Conservation (phyloP, 2,888 invertebrate genomes). For the Rhamphomyia laevipes region DNA sequence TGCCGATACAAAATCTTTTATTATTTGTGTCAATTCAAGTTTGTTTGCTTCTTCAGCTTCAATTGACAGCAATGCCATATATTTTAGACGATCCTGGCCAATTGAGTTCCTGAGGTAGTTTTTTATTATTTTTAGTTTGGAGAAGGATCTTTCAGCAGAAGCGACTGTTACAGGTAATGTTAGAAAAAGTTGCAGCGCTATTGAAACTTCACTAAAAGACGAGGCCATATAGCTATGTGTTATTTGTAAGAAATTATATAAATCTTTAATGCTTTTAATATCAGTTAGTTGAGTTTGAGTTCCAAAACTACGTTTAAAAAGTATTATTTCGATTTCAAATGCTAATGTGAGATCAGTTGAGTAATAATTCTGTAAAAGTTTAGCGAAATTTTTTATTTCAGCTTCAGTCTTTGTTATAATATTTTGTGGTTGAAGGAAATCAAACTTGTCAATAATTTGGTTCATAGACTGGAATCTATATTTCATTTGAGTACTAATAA, state of each 20-base stretch:
- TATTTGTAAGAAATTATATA: slow-evolving; percentile 1
- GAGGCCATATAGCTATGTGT: slow-evolving; percentile 1
- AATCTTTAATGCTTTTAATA: not conserved
- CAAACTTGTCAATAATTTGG: not conserved
- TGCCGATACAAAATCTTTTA: slow-evolving; percentile 1
- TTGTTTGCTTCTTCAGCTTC: slow-evolving; percentile 1
- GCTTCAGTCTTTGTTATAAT: not conserved
- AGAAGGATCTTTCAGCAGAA: slow-evolving; percentile 3
- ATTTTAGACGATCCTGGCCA: slow-evolving; percentile 1
- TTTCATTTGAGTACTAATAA: not conserved
- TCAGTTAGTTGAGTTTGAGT: not conserved
- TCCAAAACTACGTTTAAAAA: slow-evolving; percentile 1
- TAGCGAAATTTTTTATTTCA: slow-evolving; percentile 1
- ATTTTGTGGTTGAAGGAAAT: not conserved
- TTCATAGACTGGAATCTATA: not conserved
- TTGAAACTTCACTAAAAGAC: slow-evolving; percentile 4
- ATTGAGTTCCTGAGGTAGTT: not conserved
- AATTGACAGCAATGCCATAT: slow-evolving; percentile 4
- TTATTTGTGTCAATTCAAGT: not conserved
- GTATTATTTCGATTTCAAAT: slow-evolving; percentile 2
- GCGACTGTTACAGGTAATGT: slow-evolving; percentile 2
- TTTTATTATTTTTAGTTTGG: slow-evolving; percentile 3
- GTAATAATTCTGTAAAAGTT: not conserved
- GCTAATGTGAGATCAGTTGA: not conserved
- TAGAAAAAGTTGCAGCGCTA: slow-evolving; percentile 2